These are phyloP conservation scores for Yponomeuta malinellus DNA, from an alignment of 2,888 invertebrate genomes.

Conservation along the genomic window DNA sequence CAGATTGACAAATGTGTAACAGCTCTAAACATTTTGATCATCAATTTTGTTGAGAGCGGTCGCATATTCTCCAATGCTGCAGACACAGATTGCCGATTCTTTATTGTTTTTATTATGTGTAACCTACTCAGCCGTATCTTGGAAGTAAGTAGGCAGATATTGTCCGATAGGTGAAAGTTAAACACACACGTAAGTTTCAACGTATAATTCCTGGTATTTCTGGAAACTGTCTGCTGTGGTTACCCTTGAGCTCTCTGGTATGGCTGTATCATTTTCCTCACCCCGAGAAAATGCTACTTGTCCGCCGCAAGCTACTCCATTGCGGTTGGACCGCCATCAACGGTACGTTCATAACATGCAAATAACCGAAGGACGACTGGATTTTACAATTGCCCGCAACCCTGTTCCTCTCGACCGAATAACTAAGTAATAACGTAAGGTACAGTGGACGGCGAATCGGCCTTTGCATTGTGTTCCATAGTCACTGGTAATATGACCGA, in stretches of 20 bases:
- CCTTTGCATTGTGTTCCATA: no score
- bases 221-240: slow-evolving; percentile 7
- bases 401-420: no score
- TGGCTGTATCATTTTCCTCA: slow-evolving; percentile 36
- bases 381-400: not conserved
- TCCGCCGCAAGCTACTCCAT: slow-evolving; percentile 45
- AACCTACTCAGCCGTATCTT: not conserved
- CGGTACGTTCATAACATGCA: slow-evolving; percentile 18
- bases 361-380: not conserved
- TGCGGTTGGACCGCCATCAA: slow-evolving; percentile 48
- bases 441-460: no score
- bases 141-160: slow-evolving; percentile 5
- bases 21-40: not conserved
- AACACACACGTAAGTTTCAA: not conserved
- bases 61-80: no score
- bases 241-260: slow-evolving; percentile 6
- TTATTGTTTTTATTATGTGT: not conserved
- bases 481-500: no score
- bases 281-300: slow-evolving; percentile 37
- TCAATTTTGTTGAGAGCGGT: no score
- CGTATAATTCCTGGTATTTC: not conserved
- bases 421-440: no score
- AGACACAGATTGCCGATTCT: no score
- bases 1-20: not conserved
- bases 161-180: not conserved